Conservation (phyloP, 2,888 invertebrate genomes). For the Dryomyza anilis region DNA sequence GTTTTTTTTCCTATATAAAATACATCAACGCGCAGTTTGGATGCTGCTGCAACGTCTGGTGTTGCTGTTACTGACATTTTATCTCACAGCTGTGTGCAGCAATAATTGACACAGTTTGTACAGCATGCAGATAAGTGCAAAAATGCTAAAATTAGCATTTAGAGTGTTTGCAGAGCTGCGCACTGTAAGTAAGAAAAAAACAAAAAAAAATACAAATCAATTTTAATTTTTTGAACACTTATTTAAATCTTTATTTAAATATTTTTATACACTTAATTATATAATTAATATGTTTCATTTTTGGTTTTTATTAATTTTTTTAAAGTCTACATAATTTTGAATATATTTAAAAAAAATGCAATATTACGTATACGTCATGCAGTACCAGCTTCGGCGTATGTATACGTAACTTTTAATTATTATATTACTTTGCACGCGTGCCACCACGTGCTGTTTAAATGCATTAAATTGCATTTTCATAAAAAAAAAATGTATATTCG, state of each 20-base stretch:
- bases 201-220: too few species aligned
- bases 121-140: constrained; percentile 26
- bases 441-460: not conserved
- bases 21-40: not conserved
- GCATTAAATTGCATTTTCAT: not conserved
- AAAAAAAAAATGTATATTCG: not conserved
- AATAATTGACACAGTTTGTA: constrained; percentile 47
- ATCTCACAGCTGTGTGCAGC: constrained; percentile 44
- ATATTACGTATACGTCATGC: too few species aligned
- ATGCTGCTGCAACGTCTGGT: not conserved
- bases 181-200: constrained; percentile 39
- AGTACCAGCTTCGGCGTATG: too few species aligned
- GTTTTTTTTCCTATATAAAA: not conserved
- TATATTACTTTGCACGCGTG: not conserved
- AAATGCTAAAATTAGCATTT: constrained; percentile 31
- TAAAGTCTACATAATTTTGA: too few species aligned
- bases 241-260: too few species aligned
- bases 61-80: constrained; percentile 23
- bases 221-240: too few species aligned
- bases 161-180: constrained; percentile 44
- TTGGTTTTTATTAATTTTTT: too few species aligned
- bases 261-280: not conserved
- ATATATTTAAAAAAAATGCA: too few species aligned
- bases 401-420: not conserved
- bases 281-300: too few species aligned